These are phyloP conservation scores for Drosophila subsilvestris DNA, from an alignment of 2,888 invertebrate genomes.

Conservation along the genomic window DNA sequence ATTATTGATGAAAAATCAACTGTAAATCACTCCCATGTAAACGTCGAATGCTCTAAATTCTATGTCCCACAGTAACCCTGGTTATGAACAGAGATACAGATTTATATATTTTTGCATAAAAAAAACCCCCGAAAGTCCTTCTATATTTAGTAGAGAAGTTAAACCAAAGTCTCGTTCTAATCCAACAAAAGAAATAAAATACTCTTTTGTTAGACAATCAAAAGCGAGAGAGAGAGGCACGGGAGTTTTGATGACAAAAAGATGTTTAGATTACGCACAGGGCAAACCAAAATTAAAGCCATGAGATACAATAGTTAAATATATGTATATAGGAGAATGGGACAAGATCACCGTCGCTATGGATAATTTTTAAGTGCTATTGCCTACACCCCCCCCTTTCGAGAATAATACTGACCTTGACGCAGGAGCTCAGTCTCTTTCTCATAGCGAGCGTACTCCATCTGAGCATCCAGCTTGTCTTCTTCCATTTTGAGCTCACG, in stretches of 20 bases:
- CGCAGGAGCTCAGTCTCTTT: conserved; percentile 97
- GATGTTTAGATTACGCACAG: not conserved
- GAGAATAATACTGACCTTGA: conserved; percentile 87
- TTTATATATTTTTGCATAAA: not conserved
- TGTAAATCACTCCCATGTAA: too few species aligned
- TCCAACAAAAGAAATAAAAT: not conserved
- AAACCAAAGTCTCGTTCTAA: not conserved
- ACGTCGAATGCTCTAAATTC: too few species aligned
- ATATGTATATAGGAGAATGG: not conserved
- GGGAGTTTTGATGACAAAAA: not conserved
- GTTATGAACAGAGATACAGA: not conserved
- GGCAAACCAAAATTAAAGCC: not conserved
- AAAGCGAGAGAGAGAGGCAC: not conserved
- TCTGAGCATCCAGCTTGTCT: conserved; percentile 97
- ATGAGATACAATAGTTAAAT: too few species aligned
- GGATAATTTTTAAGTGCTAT: not conserved
- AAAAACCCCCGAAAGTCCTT: not conserved
- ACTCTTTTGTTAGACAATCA: not conserved
- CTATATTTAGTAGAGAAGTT: not conserved
- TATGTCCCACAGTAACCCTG: not conserved
- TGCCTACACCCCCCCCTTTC: not conserved
- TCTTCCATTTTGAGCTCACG: conserved; percentile 95
- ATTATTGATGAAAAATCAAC: too few species aligned
- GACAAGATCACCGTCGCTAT: not conserved
- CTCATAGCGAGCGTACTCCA: conserved; percentile 98